Evolutionary conservation across 1,140 invertebrate genomes (phyloP), one percentile per base, ranked within the genome.

Genomic region (Cydia pomonella): DNA sequence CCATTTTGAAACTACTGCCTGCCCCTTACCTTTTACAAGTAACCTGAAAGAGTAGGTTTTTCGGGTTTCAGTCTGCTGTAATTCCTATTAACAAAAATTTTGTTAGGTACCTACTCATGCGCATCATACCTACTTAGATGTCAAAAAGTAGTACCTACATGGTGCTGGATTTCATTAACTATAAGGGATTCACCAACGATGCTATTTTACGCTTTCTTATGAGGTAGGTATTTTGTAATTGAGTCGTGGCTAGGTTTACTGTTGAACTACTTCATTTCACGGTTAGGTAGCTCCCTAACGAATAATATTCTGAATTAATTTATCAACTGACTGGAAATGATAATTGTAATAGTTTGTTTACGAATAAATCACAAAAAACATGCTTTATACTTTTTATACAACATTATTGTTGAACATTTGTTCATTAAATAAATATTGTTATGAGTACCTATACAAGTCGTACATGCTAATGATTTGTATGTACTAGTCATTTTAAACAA

Each of bases 321-420:
- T 78, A 83, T 79, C 76, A 74, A 80, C 77, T 75, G 82, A 83
- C 79, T 79, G 77, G 77, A 77, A 33, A 76, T 71, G 13, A 69
- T 74, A 77, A 81, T 75, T 76, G 78, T 76, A 69, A 75, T 76
- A 76, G 74, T 75, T 80, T 77, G 75, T 77, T 77, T 80, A 81
- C 74, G 72, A 66, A n/a, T 74, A 80, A 79, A 74, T 66, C 81
- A 84, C 81, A 80, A 82, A 41, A 84, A 80, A 79, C 81, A 85
- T 82, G 83, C 84, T 87, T 87, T 87, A 80, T 84, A 87, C 82
- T 86, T 87, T 89, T 87, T 87, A 86, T 87, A 88, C 81, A 81
- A 80, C 75, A 81, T 83, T 84, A 84, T 81, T 82, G 81, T 84
- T 81, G 82, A 76, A 82, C 79, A 80, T 84, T 87, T 82, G 84